These are phyloP conservation scores for Drosophila bifasciata DNA, from an alignment of 1,140 invertebrate genomes.

Conservation along the genomic window DNA sequence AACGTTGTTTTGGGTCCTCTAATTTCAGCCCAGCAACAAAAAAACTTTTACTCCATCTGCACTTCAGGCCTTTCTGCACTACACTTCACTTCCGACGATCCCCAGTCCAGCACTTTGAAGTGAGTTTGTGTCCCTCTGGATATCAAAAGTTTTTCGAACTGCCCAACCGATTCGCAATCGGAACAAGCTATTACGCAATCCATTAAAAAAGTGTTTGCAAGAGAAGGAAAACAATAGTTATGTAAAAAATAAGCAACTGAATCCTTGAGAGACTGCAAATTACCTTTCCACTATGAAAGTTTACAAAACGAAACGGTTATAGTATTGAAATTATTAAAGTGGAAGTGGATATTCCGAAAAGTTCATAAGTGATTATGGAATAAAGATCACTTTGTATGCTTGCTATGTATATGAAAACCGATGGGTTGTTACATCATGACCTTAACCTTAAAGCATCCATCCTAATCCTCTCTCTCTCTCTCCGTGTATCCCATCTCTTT, in stretches of 20 bases:
- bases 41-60: conserved; percentile 58
- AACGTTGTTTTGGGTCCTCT: conserved; percentile 68
- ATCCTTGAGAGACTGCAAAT: neutral
- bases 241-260: conserved; percentile 58
- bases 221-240: conserved; percentile 58
- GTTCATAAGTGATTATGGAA: too few species aligned
- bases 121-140: conserved; percentile 44
- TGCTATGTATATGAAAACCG: too few species aligned
- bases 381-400: too few species aligned
- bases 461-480: neutral
- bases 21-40: conserved; percentile 51
- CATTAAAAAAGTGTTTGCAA: conserved; percentile 44
- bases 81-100: conserved; percentile 34
- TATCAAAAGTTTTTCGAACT: conserved; percentile 38
- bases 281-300: neutral
- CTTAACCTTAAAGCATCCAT: conserved; percentile 59
- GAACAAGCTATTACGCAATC: conserved; percentile 62
- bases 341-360: neutral
- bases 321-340: neutral
- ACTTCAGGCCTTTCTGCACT: conserved; percentile 54
- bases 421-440: conserved; percentile 67
- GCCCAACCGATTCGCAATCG: conserved; percentile 6
- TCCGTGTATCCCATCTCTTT: neutral
- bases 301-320: neutral
- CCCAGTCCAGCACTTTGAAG: conserved; percentile 55